Evolutionary conservation across 2,888 invertebrate species (phyloP), one percentile per base, ranked within the genome.

Genomic region (Scrobipalpa costella): DNA sequence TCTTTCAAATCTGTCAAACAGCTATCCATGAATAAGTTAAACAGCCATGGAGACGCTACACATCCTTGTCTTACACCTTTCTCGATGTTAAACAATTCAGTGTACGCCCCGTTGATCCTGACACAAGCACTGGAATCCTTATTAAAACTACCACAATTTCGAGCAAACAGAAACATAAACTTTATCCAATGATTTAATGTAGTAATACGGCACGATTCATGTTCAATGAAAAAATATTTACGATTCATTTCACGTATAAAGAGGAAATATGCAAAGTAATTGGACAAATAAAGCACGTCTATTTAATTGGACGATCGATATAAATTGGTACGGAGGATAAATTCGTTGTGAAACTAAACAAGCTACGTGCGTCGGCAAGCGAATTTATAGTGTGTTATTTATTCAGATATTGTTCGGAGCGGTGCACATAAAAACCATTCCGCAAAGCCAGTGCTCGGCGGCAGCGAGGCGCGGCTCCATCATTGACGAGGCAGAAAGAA

Each of bases 401-500:
- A 50, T 61, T 49, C 15, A 9, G 15, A 61, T 50, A 49, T 47
- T 13, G 38, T 57, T 57, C 38, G 57, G 38, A 34, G 60, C 27
- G 49, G 15, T 68, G 63, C 64, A 66, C 63, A 65, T 63, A 64
- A 59, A 64, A 64, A 65, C 61, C 40, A 64, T 68, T 66, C 67
- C 61, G 66, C 73, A 71, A 70, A 69, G 66, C 68, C 69, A 64
- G 70, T 69, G 71, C 71, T 75, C 71, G 71, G 69, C 70, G 70
- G 76, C 70, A 77, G 75, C 74, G 71, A 73, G 66, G 70, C 72
- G 71, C 71, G 72, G 75, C 79, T 86, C 74, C 78, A 82, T 84
- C 84, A 85, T 83, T 84, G 86, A 81, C 85, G 85, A 85, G 79
- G 86, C 85, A 85, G 83, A 90, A 88, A 87, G 84, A 89, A 90